Evolutionary conservation across 2,113 vertebrate genomes (phyloP).

Genomic region (Strix uralensis): DNA sequence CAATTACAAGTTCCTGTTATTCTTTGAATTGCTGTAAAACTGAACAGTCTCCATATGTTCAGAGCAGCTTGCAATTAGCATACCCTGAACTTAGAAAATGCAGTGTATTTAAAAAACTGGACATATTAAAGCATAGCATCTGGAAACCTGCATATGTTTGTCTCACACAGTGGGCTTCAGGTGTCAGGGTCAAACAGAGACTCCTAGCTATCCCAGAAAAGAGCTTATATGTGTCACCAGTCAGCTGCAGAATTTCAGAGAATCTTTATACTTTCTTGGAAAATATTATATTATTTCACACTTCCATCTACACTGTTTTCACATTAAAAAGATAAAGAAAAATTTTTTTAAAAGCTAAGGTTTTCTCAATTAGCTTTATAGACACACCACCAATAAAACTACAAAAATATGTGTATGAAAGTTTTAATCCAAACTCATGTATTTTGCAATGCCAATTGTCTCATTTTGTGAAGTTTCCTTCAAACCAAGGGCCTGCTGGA

Average conservation of each 20-base stretch:
- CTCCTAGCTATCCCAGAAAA: not conserved
- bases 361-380: not conserved
- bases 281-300: not conserved
- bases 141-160: not conserved
- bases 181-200: not conserved
- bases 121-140: not conserved
- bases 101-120: not conserved
- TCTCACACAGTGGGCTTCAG: not conserved
- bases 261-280: not conserved
- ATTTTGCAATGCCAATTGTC: not conserved
- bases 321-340: not conserved
- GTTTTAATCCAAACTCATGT: not conserved
- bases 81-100: not conserved
- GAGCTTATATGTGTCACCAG: not conserved
- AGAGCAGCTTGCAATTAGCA: constrained; percentile 14
- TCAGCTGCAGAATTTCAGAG: not conserved
- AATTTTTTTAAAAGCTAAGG: not conserved
- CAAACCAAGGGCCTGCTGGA: not conserved
- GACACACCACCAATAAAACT: not conserved
- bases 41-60: not conserved
- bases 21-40: not conserved
- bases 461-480: not conserved
- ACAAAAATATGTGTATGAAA: not conserved
- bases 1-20: not conserved
- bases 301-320: not conserved